A percentile compares a stretch with the other conserved stretches of the same genome.
Evolutionary conservation across 2,797 vertebrate species (phyloP).

Genomic region (Serranus cabrilla): DNA sequence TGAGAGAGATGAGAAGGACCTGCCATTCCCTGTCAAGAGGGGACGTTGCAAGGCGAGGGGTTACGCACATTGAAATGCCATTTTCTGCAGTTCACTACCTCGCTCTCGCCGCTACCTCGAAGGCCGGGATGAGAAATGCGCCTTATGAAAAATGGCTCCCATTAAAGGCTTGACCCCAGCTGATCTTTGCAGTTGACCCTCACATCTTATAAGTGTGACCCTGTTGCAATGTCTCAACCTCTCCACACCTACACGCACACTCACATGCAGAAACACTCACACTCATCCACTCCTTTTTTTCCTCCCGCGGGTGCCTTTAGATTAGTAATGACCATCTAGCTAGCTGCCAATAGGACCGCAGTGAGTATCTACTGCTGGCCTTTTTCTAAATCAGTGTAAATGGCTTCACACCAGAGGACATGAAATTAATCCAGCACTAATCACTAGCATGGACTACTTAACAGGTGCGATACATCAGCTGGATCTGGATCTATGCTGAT

Average conservation of each 20-base stretch:
- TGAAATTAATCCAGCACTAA: slow-evolving; percentile 70
- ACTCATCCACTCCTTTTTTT: neutral
- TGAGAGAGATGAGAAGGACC: slow-evolving; percentile 80
- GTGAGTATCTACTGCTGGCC: slow-evolving; percentile 41
- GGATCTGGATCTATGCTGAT: slow-evolving; percentile 50
- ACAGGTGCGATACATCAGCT: slow-evolving; percentile 42
- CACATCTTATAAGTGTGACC: slow-evolving; percentile 67
- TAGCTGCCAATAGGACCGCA: slow-evolving; percentile 57
- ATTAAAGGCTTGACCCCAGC: slow-evolving; percentile 75
- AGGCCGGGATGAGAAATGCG: slow-evolving; percentile 55
- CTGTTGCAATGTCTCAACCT: slow-evolving; percentile 45
- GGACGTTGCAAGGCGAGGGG: slow-evolving; percentile 66
- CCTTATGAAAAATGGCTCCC: slow-evolving; percentile 81
- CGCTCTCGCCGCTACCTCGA: slow-evolving; percentile 42
- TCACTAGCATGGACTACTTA: slow-evolving; percentile 54
- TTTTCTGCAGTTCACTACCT: slow-evolving; percentile 72
- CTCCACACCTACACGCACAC: slow-evolving; percentile 18
- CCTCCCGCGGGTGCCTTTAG: slow-evolving; percentile 47
- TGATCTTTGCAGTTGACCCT: slow-evolving; percentile 70
- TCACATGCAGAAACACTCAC: slow-evolving; percentile 34
- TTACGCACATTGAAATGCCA: slow-evolving; percentile 80
- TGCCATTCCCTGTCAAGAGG: slow-evolving; percentile 77
- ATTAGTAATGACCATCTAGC: slow-evolving; percentile 65
- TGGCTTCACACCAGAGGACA: slow-evolving; percentile 65
- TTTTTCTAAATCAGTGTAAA: slow-evolving; percentile 65